These are phyloP conservation scores for Ptilonorhynchus violaceus DNA, from an alignment of 2,113 vertebrate species.

Conservation along the genomic window DNA sequence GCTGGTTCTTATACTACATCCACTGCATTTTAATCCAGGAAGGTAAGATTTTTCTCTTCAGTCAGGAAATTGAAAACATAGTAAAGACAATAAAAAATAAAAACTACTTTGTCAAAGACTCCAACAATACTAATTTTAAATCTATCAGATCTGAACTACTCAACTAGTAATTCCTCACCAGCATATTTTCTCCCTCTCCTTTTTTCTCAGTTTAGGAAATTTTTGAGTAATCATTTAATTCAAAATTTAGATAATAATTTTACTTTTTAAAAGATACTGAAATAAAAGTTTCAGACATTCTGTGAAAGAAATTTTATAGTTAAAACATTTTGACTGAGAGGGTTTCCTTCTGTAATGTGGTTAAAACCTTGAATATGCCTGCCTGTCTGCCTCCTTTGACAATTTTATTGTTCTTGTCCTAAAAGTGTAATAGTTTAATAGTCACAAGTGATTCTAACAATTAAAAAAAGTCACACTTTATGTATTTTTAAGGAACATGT, in stretches of 20 bases:
- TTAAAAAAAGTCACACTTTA: neutral
- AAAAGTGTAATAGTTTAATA: neutral
- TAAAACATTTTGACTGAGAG: neutral
- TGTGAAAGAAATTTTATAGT: neutral
- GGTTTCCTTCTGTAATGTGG: neutral
- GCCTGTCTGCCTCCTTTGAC: neutral
- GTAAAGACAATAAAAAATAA: neutral
- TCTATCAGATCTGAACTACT: neutral
- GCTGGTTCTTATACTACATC: neutral
- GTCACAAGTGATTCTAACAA: neutral
- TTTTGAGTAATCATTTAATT: neutral
- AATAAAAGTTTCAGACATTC: neutral
- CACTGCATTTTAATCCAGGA: neutral
- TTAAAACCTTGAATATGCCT: neutral
- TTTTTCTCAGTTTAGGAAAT: neutral
- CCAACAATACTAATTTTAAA: neutral
- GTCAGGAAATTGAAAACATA: neutral
- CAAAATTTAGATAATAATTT: neutral
- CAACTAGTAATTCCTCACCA: neutral
- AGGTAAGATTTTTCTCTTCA: neutral
- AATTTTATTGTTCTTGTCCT: neutral
- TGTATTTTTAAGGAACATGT: neutral
- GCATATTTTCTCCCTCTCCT: neutral
- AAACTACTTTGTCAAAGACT: neutral
- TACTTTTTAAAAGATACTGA: neutral